These are phyloP conservation scores for Ephialtes manifestator DNA, from an alignment of 2,888 invertebrate genomes.

Conservation along the genomic window DNA sequence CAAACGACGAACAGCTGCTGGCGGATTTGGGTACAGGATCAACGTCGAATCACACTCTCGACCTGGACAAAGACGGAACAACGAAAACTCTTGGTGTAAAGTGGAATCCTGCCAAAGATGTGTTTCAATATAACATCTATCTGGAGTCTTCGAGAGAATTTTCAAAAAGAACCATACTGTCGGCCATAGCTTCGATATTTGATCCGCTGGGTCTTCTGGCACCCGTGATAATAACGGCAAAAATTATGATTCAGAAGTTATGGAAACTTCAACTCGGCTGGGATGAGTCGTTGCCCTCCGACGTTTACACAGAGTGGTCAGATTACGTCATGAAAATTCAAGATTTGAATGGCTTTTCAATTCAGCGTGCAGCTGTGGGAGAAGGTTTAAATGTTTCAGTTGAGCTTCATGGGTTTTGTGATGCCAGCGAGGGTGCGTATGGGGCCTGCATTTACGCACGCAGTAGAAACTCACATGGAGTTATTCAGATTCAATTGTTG, in stretches of 20 bases:
- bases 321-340: slow-evolving; percentile 33
- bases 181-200: slow-evolving; percentile 48
- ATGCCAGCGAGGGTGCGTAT: slow-evolving; percentile 63
- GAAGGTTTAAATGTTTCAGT: not conserved
- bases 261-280: slow-evolving; percentile 57
- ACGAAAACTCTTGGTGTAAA: no score
- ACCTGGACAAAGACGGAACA: no score
- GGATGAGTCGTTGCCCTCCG: slow-evolving; percentile 57
- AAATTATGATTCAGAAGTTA: slow-evolving; percentile 58
- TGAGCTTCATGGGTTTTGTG: slow-evolving; percentile 66
- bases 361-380: slow-evolving; percentile 39
- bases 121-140: no score
- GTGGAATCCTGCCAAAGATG: no score
- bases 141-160: no score
- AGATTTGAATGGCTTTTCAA: slow-evolving; percentile 30
- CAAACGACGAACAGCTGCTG: no score
- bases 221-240: slow-evolving; percentile 58
- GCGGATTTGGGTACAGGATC: no score
- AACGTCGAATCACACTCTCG: no score
- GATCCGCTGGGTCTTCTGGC: slow-evolving; percentile 65
- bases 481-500: slow-evolving; percentile 30
- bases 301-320: slow-evolving; percentile 50
- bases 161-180: slow-evolving; percentile 37
- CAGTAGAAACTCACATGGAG: not conserved
- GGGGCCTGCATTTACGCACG: slow-evolving; percentile 58